A percentile compares a stretch with the other conserved stretches of the same genome.
These are phyloP conservation scores for Lordiphosa stackelbergi DNA, from an alignment of 1,140 invertebrate genomes.

Conservation along the genomic window DNA sequence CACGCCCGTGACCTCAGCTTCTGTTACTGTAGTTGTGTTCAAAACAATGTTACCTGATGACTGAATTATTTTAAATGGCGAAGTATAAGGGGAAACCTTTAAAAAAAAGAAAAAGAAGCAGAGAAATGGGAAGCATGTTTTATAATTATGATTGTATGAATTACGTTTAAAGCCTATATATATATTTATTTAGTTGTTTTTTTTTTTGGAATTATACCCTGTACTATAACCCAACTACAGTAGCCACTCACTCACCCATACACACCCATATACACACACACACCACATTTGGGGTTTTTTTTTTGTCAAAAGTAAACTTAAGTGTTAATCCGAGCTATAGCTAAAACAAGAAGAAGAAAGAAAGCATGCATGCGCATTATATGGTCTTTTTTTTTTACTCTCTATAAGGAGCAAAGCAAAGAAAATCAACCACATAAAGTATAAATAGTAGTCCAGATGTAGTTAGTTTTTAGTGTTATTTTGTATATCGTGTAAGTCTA, in stretches of 20 bases:
- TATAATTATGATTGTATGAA: conserved; percentile 46
- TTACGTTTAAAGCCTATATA: conserved; percentile 16
- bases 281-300: conserved; percentile 3
- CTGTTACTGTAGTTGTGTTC: conserved; percentile 78
- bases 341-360: conserved; percentile 32
- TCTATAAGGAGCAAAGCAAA: conserved; percentile 11
- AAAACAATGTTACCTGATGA: conserved; percentile 78
- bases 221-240: conserved; percentile 27
- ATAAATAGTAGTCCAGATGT: conserved; percentile 56
- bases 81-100: conserved; percentile 2
- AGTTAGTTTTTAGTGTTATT: conserved; percentile 46
- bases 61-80: conserved; percentile 77
- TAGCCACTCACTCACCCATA: conserved; percentile 10
- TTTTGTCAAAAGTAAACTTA: conserved; percentile 30
- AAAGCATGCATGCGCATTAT: conserved; percentile 40
- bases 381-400: conserved; percentile 37
- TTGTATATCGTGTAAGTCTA: conserved; percentile 31
- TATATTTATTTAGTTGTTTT: conserved; percentile 37
- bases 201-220: conserved; percentile 40
- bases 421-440: conserved; percentile 59
- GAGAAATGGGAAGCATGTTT: conserved; percentile 46
- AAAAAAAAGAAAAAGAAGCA: not conserved
- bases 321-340: conserved; percentile 33
- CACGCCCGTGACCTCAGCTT: conserved; percentile 65
- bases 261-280: conserved; percentile 12